Evolutionary conservation across 2,113 vertebrate species (phyloP).

Genomic region (Taxidea taxus): DNA sequence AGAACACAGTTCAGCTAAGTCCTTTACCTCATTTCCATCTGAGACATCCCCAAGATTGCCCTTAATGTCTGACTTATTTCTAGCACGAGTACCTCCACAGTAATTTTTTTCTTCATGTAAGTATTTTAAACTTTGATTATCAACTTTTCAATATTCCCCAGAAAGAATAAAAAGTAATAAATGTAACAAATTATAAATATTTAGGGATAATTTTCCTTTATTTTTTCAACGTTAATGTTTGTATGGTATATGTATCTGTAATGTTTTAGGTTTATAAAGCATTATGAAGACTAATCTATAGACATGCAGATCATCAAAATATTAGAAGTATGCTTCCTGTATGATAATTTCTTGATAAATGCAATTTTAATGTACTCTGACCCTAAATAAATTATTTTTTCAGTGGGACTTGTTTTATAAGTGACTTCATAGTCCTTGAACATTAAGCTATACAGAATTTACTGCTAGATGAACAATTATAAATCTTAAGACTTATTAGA

Average conservation of each 20-base stretch:
- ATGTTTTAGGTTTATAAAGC: neutral
- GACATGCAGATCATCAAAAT: slow-evolving; percentile 33
- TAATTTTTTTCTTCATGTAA: neutral
- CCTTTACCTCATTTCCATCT: neutral
- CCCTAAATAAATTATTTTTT: slow-evolving; percentile 57
- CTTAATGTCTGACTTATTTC: neutral
- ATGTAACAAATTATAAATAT: neutral
- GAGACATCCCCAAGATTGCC: neutral
- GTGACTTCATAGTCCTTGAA: slow-evolving; percentile 57
- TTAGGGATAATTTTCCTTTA: neutral
- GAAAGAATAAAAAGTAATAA: neutral
- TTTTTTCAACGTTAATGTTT: neutral
- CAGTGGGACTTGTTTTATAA: slow-evolving; percentile 57
- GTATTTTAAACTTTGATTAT: neutral
- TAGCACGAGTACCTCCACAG: neutral
- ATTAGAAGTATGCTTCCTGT: slow-evolving; percentile 37
- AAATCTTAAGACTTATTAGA: slow-evolving; percentile 56
- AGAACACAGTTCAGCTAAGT: neutral
- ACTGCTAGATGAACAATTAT: slow-evolving; percentile 55
- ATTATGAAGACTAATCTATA: neutral
- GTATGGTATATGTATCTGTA: neutral
- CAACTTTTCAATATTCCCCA: neutral
- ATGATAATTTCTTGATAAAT: slow-evolving; percentile 47
- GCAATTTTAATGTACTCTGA: slow-evolving; percentile 43
- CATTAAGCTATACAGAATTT: slow-evolving; percentile 49